Conservation (phyloP, 2,888 invertebrate species). For the Drosophila robusta region DNA sequence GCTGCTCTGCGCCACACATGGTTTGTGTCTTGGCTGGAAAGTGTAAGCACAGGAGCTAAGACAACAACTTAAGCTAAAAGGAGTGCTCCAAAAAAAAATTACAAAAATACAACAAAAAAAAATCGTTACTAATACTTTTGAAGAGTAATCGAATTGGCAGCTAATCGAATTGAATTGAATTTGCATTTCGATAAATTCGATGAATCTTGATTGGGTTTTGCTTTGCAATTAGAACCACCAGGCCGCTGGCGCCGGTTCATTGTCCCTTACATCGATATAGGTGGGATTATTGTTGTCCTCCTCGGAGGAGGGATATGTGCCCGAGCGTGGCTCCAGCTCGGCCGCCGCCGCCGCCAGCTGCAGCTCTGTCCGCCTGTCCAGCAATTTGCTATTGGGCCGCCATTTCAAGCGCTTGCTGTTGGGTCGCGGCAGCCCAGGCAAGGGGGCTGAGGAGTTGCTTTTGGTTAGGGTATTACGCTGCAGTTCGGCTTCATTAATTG, state of each 20-base stretch:
- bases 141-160: not conserved
- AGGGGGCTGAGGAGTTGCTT: not conserved
- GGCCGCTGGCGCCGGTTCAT: slow-evolving; percentile 4
- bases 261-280: slow-evolving; percentile 54
- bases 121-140: not conserved
- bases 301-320: slow-evolving; percentile 3
- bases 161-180: no score
- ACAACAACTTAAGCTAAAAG: slow-evolving; percentile 10
- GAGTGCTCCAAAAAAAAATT: not conserved
- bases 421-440: slow-evolving; percentile 18
- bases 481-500: slow-evolving; percentile 55
- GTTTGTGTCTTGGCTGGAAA: slow-evolving; percentile 28
- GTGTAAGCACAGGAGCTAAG: slow-evolving; percentile 21
- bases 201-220: not conserved
- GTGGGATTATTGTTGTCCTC: slow-evolving; percentile 38
- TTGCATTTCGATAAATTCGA: not conserved
- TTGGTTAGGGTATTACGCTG: slow-evolving; percentile 21
- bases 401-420: slow-evolving; percentile 61
- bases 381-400: slow-evolving; percentile 43
- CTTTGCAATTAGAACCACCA: slow-evolving; percentile 56
- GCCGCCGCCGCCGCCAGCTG: not conserved
- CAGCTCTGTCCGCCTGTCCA: slow-evolving; percentile 10
- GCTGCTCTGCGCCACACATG: slow-evolving; percentile 11
- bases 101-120: slow-evolving; percentile 10
- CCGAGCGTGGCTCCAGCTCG: slow-evolving; percentile 9